phyloP scores from a whole-genome alignment of 30 jellyfish, hydroid and myxozoan species.

The Nemopilema nomurai region DNA sequence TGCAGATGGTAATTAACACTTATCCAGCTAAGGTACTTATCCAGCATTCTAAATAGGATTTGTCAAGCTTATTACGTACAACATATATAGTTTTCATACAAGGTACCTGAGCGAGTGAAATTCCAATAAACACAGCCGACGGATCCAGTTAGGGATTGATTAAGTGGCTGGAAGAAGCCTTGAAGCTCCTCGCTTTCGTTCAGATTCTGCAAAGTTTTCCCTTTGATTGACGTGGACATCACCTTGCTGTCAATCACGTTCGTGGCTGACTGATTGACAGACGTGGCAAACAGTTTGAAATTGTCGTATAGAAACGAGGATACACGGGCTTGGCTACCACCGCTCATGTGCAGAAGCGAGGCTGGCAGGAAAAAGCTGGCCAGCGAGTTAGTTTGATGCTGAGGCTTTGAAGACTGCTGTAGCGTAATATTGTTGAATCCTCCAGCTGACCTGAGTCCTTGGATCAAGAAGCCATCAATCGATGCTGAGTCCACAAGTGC shows the following conservation, averaged over 20 bases:
- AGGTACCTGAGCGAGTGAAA: conserved; percentile 21
- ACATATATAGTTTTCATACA: too few species aligned
- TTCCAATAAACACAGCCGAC: conserved; percentile 48
- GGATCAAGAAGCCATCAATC: conserved; percentile 9
- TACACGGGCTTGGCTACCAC: conserved; percentile 9
- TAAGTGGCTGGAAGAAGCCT: conserved; percentile 34
- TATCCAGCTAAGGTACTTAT: too few species aligned
- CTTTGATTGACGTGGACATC: conserved; percentile 62
- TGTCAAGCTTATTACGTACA: too few species aligned
- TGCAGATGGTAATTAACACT: too few species aligned
- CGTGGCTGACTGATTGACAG: conserved; percentile 5
- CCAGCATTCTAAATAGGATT: too few species aligned
- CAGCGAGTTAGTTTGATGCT: neutral
- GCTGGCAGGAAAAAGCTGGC: conserved; percentile 47
- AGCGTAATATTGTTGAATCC: conserved; percentile 27
- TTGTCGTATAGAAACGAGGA: conserved; percentile 52
- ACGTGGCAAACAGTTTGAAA: conserved; percentile 28
- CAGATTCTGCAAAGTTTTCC: conserved; percentile 6
- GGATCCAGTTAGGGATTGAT: conserved; percentile 36
- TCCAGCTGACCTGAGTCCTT: neutral
- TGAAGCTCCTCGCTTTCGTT: conserved; percentile 26
- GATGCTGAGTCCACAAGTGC: neutral
- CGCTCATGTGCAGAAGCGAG: conserved; percentile 6
- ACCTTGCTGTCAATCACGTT: conserved; percentile 47
- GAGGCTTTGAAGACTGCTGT: neutral